A percentile compares a stretch with the other conserved stretches of the same genome.
Conservation (phyloP, 2,888 invertebrate genomes). For the Mamestra brassicae region DNA sequence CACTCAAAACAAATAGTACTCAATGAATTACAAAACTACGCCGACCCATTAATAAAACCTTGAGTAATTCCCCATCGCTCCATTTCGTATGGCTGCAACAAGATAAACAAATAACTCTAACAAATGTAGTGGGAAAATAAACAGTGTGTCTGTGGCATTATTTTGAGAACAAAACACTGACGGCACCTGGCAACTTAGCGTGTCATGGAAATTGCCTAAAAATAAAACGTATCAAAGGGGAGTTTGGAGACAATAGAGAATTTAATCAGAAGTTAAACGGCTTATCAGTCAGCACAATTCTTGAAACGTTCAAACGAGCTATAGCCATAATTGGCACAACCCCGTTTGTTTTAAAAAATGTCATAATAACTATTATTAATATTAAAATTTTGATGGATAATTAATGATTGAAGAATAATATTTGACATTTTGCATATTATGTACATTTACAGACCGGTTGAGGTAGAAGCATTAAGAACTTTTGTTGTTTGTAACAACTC, state of each 20-base stretch:
- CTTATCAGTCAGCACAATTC: background rate
- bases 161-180: conserved; percentile 67
- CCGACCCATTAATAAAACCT: conserved; percentile 40
- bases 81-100: conserved; percentile 39
- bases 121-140: conserved; percentile 63
- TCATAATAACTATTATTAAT: too few species aligned
- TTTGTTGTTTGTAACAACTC: too few species aligned
- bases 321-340: too few species aligned
- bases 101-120: conserved; percentile 61
- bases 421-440: too few species aligned
- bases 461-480: too few species aligned
- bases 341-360: too few species aligned
- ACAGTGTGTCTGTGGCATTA: conserved; percentile 63
- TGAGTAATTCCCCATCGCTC: conserved; percentile 38
- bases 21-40: conserved; percentile 47
- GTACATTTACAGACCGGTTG: too few species aligned
- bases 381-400: too few species aligned
- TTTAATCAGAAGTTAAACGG: conserved; percentile 50
- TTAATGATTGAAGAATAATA: too few species aligned
- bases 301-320: background rate
- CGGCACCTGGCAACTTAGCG: conserved; percentile 66
- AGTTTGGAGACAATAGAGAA: conserved; percentile 46
- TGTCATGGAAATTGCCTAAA: conserved; percentile 73
- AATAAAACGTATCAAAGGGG: conserved; percentile 79
- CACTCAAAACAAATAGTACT: background rate